These are phyloP conservation scores for Balaeniceps rex DNA, from an alignment of 2,113 vertebrate species.

Conservation along the genomic window DNA sequence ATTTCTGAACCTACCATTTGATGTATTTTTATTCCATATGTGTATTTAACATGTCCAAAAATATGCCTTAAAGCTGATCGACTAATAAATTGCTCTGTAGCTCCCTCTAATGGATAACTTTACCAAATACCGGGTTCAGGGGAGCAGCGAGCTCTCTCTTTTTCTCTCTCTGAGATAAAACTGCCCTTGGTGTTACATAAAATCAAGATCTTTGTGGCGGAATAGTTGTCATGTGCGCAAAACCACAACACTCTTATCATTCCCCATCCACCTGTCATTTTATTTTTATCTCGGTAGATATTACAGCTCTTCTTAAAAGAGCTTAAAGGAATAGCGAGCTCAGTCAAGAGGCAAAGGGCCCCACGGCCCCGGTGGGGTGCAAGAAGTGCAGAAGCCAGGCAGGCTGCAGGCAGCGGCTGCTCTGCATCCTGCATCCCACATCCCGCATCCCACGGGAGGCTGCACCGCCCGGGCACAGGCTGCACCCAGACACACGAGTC, in stretches of 20 bases:
- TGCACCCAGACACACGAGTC: rapidly evolving
- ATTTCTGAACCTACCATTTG: background rate
- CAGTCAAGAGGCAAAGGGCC: background rate
- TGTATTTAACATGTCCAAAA: background rate
- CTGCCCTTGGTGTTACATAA: background rate
- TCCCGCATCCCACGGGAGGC: background rate
- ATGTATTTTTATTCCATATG: background rate
- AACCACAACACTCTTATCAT: background rate
- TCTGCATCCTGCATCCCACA: background rate
- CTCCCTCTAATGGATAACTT: constrained; percentile 31
- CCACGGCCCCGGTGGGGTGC: rapidly evolving
- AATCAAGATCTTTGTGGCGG: background rate
- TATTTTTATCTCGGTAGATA: background rate
- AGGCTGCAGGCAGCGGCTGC: rapidly evolving
- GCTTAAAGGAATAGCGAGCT: background rate
- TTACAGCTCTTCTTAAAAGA: background rate
- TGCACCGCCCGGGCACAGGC: rapidly evolving
- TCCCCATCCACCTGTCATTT: background rate
- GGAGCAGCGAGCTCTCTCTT: background rate
- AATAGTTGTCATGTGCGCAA: background rate
- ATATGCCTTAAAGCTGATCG: background rate
- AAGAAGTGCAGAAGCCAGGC: background rate
- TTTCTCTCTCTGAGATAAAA: too few species aligned
- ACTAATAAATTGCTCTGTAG: constrained; percentile 29
- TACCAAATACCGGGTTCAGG: background rate